A percentile compares a stretch with the other conserved stretches of the same genome.
These are phyloP conservation scores for Ciconia maguari DNA, from an alignment of 2,113 vertebrate genomes.

Conservation along the genomic window DNA sequence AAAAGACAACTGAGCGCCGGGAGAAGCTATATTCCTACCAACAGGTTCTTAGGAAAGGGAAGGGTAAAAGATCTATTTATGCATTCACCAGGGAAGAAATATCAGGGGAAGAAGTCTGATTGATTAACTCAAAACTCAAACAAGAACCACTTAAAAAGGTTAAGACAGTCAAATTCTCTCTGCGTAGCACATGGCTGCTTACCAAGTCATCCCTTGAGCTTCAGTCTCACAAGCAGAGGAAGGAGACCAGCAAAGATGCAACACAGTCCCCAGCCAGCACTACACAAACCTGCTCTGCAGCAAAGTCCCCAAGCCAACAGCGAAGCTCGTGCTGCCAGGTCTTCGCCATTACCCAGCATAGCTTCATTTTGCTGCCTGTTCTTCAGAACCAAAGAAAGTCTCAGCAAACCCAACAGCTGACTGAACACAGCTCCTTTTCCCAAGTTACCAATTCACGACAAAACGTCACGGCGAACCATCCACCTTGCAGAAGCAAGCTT, in stretches of 20 bases:
- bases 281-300: background rate
- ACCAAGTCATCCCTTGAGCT: rapidly evolving
- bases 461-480: background rate
- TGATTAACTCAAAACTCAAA: background rate
- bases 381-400: background rate
- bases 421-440: background rate
- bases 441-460: background rate
- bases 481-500: background rate
- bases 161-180: background rate
- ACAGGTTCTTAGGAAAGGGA: background rate
- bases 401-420: background rate
- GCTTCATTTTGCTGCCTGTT: background rate
- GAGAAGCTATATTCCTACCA: background rate
- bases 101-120: background rate
- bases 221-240: rapidly evolving
- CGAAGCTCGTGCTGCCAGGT: background rate
- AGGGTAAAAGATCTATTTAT: background rate
- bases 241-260: background rate
- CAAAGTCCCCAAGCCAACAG: rapidly evolving
- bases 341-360: background rate
- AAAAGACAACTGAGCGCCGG: rapidly evolving
- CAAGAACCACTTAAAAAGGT: background rate
- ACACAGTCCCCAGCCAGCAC: rapidly evolving
- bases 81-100: background rate
- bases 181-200: background rate